Percentiles rank a stretch among this genome's conserved stretches.
phyloP scores from a whole-genome alignment of 2,797 vertebrate species.

The Pangasius djambal region DNA sequence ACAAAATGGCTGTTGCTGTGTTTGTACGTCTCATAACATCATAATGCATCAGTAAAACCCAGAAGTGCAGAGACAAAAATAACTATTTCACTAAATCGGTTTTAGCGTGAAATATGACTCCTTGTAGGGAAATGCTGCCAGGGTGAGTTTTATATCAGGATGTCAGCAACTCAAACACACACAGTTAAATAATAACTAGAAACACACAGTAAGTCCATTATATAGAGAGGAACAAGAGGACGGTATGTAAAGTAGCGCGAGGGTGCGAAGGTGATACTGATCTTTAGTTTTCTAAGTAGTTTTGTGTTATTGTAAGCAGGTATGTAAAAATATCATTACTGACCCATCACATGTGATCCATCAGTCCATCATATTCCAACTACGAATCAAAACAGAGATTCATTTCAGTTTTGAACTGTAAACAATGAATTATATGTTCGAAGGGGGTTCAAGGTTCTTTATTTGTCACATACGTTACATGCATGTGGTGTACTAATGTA shows the following conservation, averaged over 20 bases:
- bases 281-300: neutral
- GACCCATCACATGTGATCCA: neutral
- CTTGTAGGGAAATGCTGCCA: constrained; percentile 50
- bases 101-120: neutral
- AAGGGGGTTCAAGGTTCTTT: no score
- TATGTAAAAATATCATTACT: neutral
- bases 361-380: neutral
- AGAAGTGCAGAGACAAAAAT: constrained; percentile 1
- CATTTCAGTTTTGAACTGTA: neutral
- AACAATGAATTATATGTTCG: neutral
- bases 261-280: no score
- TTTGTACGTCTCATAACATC: neutral
- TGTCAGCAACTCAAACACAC: constrained; percentile 27
- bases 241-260: neutral
- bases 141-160: constrained; percentile 71
- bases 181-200: constrained; percentile 35
- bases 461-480: no score
- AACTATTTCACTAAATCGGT: neutral
- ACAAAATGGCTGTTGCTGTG: neutral
- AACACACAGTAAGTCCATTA: constrained; percentile 14
- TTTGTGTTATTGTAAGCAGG: neutral
- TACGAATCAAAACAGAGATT: neutral
- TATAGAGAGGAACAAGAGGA: neutral
- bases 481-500: no score
- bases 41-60: neutral